phyloP scores from a whole-genome alignment of 2,113 vertebrate genomes.

The Hyaena hyaena region DNA sequence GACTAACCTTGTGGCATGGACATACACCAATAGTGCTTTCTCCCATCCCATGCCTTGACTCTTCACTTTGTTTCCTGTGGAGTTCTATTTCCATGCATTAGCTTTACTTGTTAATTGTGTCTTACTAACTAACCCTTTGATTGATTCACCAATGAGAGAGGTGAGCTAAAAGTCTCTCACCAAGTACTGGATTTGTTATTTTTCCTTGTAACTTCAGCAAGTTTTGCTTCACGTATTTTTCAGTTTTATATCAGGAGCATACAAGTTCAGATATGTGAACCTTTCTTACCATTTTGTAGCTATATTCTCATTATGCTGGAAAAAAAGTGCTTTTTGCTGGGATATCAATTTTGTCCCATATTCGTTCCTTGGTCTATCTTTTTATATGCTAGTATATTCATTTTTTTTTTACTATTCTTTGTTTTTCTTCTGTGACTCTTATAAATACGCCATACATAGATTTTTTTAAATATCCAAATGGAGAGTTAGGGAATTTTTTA shows the following conservation, averaged over 20 bases:
- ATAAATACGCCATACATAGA: not conserved
- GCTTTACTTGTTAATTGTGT: not conserved
- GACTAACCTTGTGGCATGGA: not conserved
- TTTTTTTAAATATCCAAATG: not conserved
- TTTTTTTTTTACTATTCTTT: not conserved
- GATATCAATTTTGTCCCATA: not conserved
- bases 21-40: no score
- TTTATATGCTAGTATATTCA: not conserved
- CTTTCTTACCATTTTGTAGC: not conserved
- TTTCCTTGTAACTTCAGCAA: not conserved
- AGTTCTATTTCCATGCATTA: not conserved
- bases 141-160: not conserved
- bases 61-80: not conserved
- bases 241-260: not conserved
- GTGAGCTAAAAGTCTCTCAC: not conserved
- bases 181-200: not conserved
- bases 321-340: not conserved
- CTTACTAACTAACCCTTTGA: not conserved
- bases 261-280: not conserved
- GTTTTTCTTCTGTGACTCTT: not conserved
- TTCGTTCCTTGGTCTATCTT: not conserved
- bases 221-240: not conserved
- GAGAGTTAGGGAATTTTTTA: not conserved
- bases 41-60: not conserved
- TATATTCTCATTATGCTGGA: not conserved